These are phyloP conservation scores for Phalacrocorax brasilianus DNA, from an alignment of 2,113 vertebrate species.

Conservation along the genomic window DNA sequence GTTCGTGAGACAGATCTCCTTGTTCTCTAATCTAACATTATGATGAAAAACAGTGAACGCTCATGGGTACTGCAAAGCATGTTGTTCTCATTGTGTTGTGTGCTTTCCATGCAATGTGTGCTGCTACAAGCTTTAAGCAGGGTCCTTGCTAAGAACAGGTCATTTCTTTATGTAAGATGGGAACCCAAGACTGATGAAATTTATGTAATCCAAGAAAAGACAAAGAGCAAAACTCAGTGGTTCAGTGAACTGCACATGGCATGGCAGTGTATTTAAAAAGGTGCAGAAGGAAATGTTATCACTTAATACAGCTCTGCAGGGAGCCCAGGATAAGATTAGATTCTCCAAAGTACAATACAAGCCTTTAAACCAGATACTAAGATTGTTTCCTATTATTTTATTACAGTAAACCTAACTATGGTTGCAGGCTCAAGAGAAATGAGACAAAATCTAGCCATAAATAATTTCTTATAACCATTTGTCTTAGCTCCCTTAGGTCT, in stretches of 20 bases:
- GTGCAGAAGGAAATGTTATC: background rate
- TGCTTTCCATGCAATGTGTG: background rate
- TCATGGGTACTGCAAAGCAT: background rate
- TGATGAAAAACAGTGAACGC: background rate
- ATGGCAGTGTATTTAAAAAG: background rate
- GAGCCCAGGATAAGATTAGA: background rate
- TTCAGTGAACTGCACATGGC: background rate
- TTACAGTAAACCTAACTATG: background rate
- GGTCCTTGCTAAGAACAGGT: background rate
- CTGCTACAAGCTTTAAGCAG: background rate
- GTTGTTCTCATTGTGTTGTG: accelerated
- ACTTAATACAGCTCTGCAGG: background rate
- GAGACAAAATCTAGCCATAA: background rate
- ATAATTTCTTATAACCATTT: background rate
- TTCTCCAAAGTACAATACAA: background rate
- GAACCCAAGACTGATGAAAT: background rate
- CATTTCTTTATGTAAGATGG: background rate
- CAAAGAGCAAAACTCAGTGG: background rate
- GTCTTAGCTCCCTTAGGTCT: background rate
- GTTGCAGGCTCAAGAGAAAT: background rate
- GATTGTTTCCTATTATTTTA: background rate
- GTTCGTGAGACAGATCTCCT: background rate
- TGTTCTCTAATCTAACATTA: background rate
- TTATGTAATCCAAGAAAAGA: background rate
- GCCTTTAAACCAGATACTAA: background rate